Evolutionary conservation across 2,113 vertebrate species (phyloP), one percentile per base, ranked within the genome.

Genomic region (Atrichornis clamosus): DNA sequence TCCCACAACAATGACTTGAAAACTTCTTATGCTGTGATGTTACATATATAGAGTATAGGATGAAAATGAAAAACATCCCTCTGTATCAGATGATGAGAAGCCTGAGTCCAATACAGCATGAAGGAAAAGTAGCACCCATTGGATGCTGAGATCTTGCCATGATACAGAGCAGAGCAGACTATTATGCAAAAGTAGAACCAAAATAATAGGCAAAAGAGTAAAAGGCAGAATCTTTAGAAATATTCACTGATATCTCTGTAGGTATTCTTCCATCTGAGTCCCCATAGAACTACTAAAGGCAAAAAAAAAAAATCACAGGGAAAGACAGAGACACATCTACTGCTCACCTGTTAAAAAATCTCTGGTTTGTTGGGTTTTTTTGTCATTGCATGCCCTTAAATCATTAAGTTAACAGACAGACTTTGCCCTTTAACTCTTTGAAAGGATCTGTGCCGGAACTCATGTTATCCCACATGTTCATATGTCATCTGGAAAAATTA

Each of bases 401-500:
- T 42, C 21, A 62, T 30, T 79, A 55, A 33, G 11, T 80, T 81
- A 95, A 87, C 20, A n/a, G 37, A 62, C 8, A 77, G 10, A 4
- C 28, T 76, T 73, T 53, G 8, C 2, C 1, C 9, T 84, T 70
- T 33, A 73, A 42, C 37, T 83, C 41, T 82, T 93, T 93, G 62
- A 91, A 89, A 87, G 44, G 19, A 72, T 69, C 10, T 2, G 1
- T 80, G 15, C 37, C 76, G 39, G 17, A 87, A 73, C 9, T 90
- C 15, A 35, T 55, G 42, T 63, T 77, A 84, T 50, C 10, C 35
- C 50, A 84, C 56, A 62, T 52, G 56, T 63, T 89, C 90, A 73
- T 90, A 83, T 65, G 53, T 90, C 82, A 79, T 85, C 63, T 83
- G 75, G 78, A 94, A 92, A 93, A 93, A 96, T 73, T 65, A 93